Percentiles rank a stretch among this genome's conserved stretches.
These are phyloP conservation scores for Drosophila mimetica DNA, from an alignment of 2,888 invertebrate species.

Conservation along the genomic window DNA sequence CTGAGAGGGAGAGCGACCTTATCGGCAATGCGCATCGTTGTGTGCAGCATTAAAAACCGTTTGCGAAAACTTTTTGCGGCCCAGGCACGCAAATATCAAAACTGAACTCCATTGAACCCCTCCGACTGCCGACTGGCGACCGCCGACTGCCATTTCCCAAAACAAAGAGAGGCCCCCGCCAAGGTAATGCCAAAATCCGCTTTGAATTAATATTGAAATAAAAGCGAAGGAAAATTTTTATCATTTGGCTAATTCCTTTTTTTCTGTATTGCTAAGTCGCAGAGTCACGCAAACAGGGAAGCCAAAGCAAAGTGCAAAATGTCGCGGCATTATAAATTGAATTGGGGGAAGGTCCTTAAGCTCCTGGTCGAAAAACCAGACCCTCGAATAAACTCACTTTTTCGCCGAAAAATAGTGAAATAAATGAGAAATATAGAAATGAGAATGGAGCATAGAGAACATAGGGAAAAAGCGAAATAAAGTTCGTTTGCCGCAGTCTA, in stretches of 20 bases:
- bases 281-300: constrained; percentile 52
- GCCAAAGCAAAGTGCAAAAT: constrained; percentile 75
- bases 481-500: constrained; percentile 78
- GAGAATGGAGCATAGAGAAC: constrained; percentile 12
- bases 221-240: constrained; percentile 50
- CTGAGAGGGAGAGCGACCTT: constrained; percentile 34
- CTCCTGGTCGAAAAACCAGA: constrained; percentile 26
- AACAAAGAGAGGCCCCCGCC: constrained; percentile 36
- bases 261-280: neutral
- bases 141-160: constrained; percentile 21
- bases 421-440: constrained; percentile 35
- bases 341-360: constrained; percentile 69
- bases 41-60: constrained; percentile 38
- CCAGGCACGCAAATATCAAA: constrained; percentile 73
- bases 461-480: constrained; percentile 46
- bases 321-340: constrained; percentile 76
- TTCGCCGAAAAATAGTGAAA: constrained; percentile 46
- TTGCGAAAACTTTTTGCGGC: constrained; percentile 56
- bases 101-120: constrained; percentile 46
- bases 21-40: constrained; percentile 52
- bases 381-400: constrained; percentile 67
- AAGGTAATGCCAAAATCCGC: constrained; percentile 65
- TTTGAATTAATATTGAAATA: constrained; percentile 74
- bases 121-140: constrained; percentile 19
- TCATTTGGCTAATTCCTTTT: constrained; percentile 68